A percentile compares a stretch with the other conserved stretches of the same genome.
phyloP scores from a whole-genome alignment of 2,888 invertebrate genomes.

The Carterocephalus palaemon region DNA sequence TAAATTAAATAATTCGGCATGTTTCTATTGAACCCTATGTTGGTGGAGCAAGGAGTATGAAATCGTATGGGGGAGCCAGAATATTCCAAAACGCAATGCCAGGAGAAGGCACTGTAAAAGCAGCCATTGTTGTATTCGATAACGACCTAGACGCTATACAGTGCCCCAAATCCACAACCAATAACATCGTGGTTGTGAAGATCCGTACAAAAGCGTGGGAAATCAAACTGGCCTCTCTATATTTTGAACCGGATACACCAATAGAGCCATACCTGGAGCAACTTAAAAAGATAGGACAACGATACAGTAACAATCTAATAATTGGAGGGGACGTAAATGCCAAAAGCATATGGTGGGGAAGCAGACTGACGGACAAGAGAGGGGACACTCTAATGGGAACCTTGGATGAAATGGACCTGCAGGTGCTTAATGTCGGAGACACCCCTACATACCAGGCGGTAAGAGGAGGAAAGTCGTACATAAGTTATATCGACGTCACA shows the following conservation, averaged over 20 bases:
- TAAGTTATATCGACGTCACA: not conserved
- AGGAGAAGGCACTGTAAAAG: conserved; percentile 4
- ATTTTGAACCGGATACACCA: not conserved
- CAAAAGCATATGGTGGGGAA: conserved; percentile 1
- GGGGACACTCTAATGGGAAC: not conserved
- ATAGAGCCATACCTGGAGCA: not conserved
- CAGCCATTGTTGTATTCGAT: conserved; percentile 3
- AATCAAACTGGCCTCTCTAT: not conserved
- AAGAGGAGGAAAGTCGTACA: not conserved
- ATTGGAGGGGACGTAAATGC: conserved; percentile 1
- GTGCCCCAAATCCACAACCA: not conserved
- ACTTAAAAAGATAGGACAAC: too few relatives aligned
- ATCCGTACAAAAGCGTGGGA: not conserved
- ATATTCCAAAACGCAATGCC: conserved; percentile 7
- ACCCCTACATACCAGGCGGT: not conserved
- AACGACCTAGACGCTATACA: not conserved
- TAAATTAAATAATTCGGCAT: too few relatives aligned
- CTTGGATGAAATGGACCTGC: not conserved
- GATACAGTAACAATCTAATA: not conserved
- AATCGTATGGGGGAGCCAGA: conserved; percentile 5
- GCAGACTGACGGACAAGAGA: not conserved
- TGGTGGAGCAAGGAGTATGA: not conserved
- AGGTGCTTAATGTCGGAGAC: not conserved
- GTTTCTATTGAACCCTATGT: conserved; percentile 29
- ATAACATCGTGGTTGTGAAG: not conserved